Base-by-base conservation (phyloP, 2,797 vertebrate genomes). In the Hyperoplus lanceolatus region DNA sequence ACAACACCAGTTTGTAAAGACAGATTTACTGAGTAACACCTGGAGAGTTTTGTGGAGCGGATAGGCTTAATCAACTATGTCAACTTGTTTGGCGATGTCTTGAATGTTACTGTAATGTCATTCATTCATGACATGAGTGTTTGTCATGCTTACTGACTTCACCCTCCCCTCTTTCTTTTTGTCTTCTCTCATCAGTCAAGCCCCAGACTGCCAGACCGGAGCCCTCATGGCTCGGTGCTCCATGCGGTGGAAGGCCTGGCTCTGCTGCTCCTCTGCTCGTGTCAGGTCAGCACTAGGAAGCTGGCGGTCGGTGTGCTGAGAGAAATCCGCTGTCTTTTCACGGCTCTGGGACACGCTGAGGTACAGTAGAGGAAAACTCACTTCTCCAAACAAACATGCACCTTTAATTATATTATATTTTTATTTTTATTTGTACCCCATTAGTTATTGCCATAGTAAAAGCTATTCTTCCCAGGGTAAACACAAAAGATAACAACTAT, bases 171-270 rank as follows among this genome's bases (percentile, higher is more conserved):
- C 5, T 18, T 12, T 15, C 1, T 70, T 15, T 55, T 10, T 74
- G 54, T 79, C 56, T 29, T 53, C 53, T 11, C 10, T 66, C 54
- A 1, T 90, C 93, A 97, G 87, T 95, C 97, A 72, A 96, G 96
- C 87, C 97, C 97, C 80, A 95, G 97, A 70, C 90, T 95, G 7
- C 96, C 96, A 13, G 98, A 99, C 45, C 95, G 97, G 49, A 97
- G 96, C 71, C 98, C 97, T 16, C 98, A 99, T 83, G 97, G 97
- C 75, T 97, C 96, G 0, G 98, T 99, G 6, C 95, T 99, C 42
- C 98, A 99, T 0, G 98, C 98, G 0, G 97, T 99, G 0, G 98
- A 99, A 89, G 98, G 98, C 29, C 96, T 99, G 75, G 98, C 97
- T 0, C 93, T 99, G 67, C 96, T 99, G 77, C 94, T 99, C 66